These are phyloP conservation scores for Ips nitidus DNA, from an alignment of 1,140 invertebrate genomes.

Conservation along the genomic window DNA sequence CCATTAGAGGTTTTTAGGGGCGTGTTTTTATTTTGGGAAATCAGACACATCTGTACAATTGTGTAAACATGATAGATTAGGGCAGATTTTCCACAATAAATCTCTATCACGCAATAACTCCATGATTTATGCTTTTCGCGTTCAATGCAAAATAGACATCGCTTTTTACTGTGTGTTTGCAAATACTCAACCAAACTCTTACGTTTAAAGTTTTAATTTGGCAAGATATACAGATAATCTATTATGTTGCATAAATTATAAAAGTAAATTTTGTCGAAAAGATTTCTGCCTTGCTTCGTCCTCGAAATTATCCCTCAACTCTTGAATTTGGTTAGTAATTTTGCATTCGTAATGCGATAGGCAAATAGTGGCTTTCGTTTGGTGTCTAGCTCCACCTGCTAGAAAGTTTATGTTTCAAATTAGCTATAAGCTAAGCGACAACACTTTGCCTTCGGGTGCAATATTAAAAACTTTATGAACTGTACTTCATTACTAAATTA, in stretches of 20 bases:
- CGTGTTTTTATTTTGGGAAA: constrained; percentile 31
- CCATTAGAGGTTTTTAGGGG: constrained; percentile 27
- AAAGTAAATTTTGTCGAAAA: not conserved
- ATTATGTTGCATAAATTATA: constrained; percentile 17
- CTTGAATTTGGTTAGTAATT: constrained; percentile 8
- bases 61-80: constrained; percentile 35
- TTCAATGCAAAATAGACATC: constrained; percentile 27
- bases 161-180: constrained; percentile 9
- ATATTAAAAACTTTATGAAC: constrained; percentile 1
- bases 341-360: constrained; percentile 4
- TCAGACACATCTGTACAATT: constrained; percentile 33
- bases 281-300: not conserved
- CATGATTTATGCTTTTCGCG: constrained; percentile 30
- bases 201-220: constrained; percentile 8
- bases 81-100: constrained; percentile 32
- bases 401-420: constrained; percentile 6
- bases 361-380: constrained; percentile 6
- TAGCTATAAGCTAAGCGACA: constrained; percentile 2
- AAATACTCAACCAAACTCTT: not conserved
- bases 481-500: not conserved
- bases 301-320: constrained; percentile 6
- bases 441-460: not conserved
- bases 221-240: constrained; percentile 12
- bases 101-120: constrained; percentile 27
- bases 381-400: constrained; percentile 1